Percentiles rank a stretch among this genome's conserved stretches.
These are phyloP conservation scores for Phrynosoma platyrhinos DNA, from an alignment of 2,113 vertebrate species.

Conservation along the genomic window DNA sequence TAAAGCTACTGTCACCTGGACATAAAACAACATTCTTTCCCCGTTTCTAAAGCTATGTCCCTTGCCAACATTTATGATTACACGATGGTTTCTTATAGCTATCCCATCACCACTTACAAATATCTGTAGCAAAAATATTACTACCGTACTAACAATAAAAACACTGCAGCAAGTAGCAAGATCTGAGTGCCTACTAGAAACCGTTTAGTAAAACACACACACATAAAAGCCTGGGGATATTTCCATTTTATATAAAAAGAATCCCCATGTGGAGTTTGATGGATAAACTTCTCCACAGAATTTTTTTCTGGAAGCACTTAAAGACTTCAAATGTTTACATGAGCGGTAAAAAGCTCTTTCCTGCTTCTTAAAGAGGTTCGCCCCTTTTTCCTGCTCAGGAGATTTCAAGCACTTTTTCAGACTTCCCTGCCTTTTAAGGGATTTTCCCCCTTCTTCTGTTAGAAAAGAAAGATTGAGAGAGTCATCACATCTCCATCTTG, in stretches of 20 bases:
- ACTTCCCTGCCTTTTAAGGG: conserved; percentile 9
- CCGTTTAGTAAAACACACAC: background rate
- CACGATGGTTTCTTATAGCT: background rate
- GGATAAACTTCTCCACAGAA: background rate
- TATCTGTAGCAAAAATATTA: conserved; percentile 29
- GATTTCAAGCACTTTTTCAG: conserved; percentile 19
- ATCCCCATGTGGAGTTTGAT: background rate
- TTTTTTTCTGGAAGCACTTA: background rate
- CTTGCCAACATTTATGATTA: background rate
- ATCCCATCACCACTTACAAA: background rate
- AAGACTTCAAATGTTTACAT: conserved; percentile 15
- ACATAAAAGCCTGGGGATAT: background rate
- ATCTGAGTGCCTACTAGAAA: conserved; percentile 8
- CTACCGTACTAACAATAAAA: background rate
- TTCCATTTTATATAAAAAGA: background rate
- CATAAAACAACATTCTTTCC: background rate
- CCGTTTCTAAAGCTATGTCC: background rate
- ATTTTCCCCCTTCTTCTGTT: conserved; percentile 15
- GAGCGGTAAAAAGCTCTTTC: background rate
- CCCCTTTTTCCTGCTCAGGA: background rate
- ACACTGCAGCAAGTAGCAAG: background rate
- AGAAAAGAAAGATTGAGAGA: background rate
- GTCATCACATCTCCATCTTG: background rate
- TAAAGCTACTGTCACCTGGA: background rate
- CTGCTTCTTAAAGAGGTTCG: background rate